Evolutionary conservation across 2,888 invertebrate genomes (phyloP).

Genomic region (Himalopsyche japonica): DNA sequence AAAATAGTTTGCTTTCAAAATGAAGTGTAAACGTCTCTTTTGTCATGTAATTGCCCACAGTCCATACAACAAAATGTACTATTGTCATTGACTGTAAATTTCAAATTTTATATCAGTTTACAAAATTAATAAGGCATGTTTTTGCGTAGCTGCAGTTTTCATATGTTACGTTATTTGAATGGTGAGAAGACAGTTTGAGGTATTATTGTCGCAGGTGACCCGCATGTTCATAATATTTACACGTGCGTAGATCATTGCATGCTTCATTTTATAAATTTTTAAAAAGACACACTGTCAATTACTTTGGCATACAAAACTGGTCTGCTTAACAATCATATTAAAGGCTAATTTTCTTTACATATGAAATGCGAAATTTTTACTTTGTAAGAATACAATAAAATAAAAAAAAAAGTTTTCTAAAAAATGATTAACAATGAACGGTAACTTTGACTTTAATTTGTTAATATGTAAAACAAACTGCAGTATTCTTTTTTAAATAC

Average conservation of each 20-base stretch:
- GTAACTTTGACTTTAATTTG: no score
- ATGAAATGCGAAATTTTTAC: neutral
- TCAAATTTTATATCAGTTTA: neutral
- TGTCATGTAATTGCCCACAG: slow-evolving; percentile 11
- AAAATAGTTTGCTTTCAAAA: slow-evolving; percentile 7
- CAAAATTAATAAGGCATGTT: neutral
- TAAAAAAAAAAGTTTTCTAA: neutral
- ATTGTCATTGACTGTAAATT: neutral
- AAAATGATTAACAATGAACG: neutral
- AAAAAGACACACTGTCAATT: neutral
- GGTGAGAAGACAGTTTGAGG: slow-evolving; percentile 8
- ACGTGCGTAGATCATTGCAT: slow-evolving; percentile 22
- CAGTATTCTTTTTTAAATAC: no score
- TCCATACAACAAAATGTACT: neutral
- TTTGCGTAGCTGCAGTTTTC: neutral
- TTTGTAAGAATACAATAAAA: no score
- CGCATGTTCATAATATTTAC: slow-evolving; percentile 32
- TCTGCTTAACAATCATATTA: neutral
- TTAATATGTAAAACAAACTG: no score
- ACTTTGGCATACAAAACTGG: neutral
- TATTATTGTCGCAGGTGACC: slow-evolving; percentile 29
- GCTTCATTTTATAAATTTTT: neutral
- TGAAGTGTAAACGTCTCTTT: slow-evolving; percentile 29
- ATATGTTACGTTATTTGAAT: neutral
- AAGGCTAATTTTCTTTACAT: neutral